These are phyloP conservation scores for Drosophila albomicans DNA, from an alignment of 1,140 invertebrate genomes.

Conservation along the genomic window DNA sequence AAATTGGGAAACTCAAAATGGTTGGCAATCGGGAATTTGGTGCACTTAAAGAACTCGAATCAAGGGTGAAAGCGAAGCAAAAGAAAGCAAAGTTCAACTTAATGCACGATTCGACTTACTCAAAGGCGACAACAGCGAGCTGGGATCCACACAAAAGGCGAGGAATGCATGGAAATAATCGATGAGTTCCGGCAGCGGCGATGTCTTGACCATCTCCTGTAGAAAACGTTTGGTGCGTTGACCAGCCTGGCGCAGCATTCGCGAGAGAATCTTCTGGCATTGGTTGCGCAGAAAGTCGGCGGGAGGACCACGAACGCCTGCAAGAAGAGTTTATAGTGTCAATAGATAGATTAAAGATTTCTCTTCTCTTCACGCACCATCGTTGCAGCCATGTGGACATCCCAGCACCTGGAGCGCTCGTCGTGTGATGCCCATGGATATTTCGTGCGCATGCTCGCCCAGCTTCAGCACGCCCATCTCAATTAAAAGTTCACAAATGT, in stretches of 20 bases:
- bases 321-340: background rate
- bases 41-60: slow-evolving; percentile 49
- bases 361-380: slow-evolving; percentile 54
- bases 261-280: slow-evolving; percentile 92
- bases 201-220: slow-evolving; percentile 90
- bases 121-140: slow-evolving; percentile 92
- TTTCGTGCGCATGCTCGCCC: slow-evolving; percentile 86
- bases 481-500: slow-evolving; percentile 94
- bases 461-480: slow-evolving; percentile 93
- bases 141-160: slow-evolving; percentile 97
- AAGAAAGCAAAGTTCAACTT: slow-evolving; percentile 17
- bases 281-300: slow-evolving; percentile 96
- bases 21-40: slow-evolving; percentile 42
- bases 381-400: slow-evolving; percentile 94
- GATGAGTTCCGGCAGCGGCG: slow-evolving; percentile 92
- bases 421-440: slow-evolving; percentile 86
- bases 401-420: slow-evolving; percentile 94
- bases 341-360: background rate
- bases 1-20: background rate
- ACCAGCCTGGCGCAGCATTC: slow-evolving; percentile 89
- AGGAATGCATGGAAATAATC: slow-evolving; percentile 98
- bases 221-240: slow-evolving; percentile 92
- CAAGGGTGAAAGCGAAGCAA: slow-evolving; percentile 25
- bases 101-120: slow-evolving; percentile 88
- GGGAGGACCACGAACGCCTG: slow-evolving; percentile 92